A percentile compares a stretch with the other conserved stretches of the same genome.
These are phyloP conservation scores for Heliconius cydno DNA, from an alignment of 2,888 invertebrate species.

Conservation along the genomic window DNA sequence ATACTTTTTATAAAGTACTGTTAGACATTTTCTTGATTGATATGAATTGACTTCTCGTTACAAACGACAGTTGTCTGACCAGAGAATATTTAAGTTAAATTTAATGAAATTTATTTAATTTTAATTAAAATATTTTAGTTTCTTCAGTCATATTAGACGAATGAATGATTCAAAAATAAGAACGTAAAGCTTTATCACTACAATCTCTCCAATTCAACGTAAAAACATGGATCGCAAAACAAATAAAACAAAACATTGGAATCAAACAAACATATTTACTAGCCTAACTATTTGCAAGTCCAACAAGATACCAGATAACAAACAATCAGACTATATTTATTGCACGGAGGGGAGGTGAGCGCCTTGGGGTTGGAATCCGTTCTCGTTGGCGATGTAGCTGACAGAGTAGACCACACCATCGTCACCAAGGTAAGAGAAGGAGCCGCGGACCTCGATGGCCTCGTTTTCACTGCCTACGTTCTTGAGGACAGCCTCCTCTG, in stretches of 20 bases:
- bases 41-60: no score
- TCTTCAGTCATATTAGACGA: no score
- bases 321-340: conserved; percentile 39
- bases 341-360: conserved; percentile 60
- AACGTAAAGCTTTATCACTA: no score
- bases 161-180: no score
- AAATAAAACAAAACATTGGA: conserved; percentile 39
- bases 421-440: conserved; percentile 71
- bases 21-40: no score
- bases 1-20: no score
- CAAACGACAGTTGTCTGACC: no score
- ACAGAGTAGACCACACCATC: conserved; percentile 77
- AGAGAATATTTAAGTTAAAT: no score
- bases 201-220: no score
- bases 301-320: conserved; percentile 41
- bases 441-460: conserved; percentile 75
- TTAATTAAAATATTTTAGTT: no score
- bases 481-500: conserved; percentile 66
- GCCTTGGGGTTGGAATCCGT: conserved; percentile 78
- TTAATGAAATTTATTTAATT: no score
- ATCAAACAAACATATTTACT: conserved; percentile 47
- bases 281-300: conserved; percentile 37
- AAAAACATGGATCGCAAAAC: not conserved
- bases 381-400: conserved; percentile 78
- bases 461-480: conserved; percentile 76